These are phyloP conservation scores for Dasysyrphus albostriatus DNA, from an alignment of 2,888 invertebrate genomes.

Conservation along the genomic window DNA sequence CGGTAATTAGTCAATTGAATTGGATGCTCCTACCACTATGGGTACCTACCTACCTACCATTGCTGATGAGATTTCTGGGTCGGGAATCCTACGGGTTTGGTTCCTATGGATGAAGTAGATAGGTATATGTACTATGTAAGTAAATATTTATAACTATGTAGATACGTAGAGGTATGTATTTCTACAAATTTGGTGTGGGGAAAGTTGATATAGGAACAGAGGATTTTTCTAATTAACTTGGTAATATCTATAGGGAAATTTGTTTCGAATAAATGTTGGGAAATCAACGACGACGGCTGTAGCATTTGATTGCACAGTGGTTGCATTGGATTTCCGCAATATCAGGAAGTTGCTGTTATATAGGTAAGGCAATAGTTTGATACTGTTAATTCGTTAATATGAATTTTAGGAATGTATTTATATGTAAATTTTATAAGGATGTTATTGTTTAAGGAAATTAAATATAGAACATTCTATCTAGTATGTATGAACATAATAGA, in stretches of 20 bases:
- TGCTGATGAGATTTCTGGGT: constrained; percentile 52
- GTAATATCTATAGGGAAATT: constrained; percentile 22
- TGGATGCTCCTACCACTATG: constrained; percentile 36
- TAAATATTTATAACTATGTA: not conserved
- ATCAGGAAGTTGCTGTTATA: constrained; percentile 1
- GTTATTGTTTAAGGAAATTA: too few species aligned
- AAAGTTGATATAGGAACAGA: not conserved
- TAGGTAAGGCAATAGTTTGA: not conserved
- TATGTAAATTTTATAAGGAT: too few species aligned
- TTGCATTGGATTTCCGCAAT: constrained; percentile 50
- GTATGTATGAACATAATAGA: too few species aligned
- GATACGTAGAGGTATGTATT: not conserved
- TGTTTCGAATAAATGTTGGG: constrained; percentile 40
- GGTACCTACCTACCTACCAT: constrained; percentile 16
- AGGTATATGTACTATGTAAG: not conserved
- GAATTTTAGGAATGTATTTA: too few species aligned
- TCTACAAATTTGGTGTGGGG: not conserved
- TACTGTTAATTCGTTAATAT: not conserved
- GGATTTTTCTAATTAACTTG: constrained; percentile 67
- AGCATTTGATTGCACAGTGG: constrained; percentile 53
- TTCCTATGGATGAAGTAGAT: not conserved
- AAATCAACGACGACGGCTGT: constrained; percentile 36
- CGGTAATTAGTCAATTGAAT: constrained; percentile 76
- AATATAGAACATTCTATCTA: too few species aligned
- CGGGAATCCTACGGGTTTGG: constrained; percentile 32